phyloP scores from a whole-genome alignment of 2,797 vertebrate species.

The Apogon talboti region DNA sequence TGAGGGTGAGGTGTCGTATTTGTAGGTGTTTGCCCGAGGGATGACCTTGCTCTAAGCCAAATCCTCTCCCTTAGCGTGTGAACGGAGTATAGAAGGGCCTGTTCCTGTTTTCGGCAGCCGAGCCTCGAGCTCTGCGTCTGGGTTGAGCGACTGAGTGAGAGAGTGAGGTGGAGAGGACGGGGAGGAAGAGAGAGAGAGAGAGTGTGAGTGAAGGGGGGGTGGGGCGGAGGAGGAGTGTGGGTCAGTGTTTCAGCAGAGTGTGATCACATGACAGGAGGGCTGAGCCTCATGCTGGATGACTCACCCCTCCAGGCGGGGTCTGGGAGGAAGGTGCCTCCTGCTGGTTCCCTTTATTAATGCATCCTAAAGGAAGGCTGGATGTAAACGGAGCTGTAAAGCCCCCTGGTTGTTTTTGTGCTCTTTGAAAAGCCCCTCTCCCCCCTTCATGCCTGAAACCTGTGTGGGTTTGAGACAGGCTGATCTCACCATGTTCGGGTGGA shows the following conservation, averaged over 20 bases:
- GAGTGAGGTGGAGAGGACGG: background rate
- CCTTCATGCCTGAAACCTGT: constrained; percentile 15
- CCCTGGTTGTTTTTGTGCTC: constrained; percentile 54
- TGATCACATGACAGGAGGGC: constrained; percentile 73
- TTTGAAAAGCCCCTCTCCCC: constrained; percentile 19
- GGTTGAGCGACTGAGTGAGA: constrained; percentile 10
- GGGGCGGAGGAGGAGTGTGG: constrained; percentile 48
- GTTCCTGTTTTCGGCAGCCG: constrained; percentile 26
- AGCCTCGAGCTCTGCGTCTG: constrained; percentile 33
- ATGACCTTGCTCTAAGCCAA: constrained; percentile 47
- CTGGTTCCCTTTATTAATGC: constrained; percentile 47
- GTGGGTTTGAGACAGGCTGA: constrained; percentile 13
- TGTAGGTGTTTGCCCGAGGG: constrained; percentile 20
- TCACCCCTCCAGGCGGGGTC: constrained; percentile 56
- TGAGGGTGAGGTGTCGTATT: constrained; percentile 12
- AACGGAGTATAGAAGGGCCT: constrained; percentile 10
- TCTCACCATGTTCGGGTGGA: constrained; percentile 17
- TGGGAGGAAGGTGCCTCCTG: constrained; percentile 54
- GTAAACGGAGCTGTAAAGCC: constrained; percentile 21
- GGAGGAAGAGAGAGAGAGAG: constrained; percentile 1
- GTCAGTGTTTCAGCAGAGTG: constrained; percentile 69
- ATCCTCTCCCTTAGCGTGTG: constrained; percentile 25
- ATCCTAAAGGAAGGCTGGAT: background rate
- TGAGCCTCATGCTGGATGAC: constrained; percentile 64
- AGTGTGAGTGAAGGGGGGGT: background rate